Conservation (phyloP, 2,888 invertebrate genomes). For the Steinernema hermaphroditum region DNA sequence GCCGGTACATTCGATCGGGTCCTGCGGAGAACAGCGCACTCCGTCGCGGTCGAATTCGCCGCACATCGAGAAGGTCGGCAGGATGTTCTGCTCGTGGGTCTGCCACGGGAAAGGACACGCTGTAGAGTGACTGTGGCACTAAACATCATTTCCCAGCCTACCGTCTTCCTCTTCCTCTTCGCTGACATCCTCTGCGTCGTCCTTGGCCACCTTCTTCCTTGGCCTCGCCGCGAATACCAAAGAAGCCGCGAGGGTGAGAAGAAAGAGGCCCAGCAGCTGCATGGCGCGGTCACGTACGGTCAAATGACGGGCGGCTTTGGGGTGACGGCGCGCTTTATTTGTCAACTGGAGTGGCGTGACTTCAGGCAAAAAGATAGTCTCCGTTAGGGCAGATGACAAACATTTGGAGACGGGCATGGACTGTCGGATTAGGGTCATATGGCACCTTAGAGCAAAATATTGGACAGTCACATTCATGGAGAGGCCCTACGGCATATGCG, state of each 20-base stretch:
- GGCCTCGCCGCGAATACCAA: slow-evolving; percentile 21
- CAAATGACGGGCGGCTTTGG: slow-evolving; percentile 37
- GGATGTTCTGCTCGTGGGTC: slow-evolving; percentile 57
- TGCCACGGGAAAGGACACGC: slow-evolving; percentile 59
- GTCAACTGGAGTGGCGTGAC: slow-evolving; percentile 17
- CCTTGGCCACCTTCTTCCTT: neutral
- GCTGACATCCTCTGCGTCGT: slow-evolving; percentile 1
- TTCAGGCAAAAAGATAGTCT: slow-evolving; percentile 12
- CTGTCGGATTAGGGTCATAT: too few species aligned
- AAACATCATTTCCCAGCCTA: neutral
- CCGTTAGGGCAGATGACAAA: neutral
- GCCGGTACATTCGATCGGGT: slow-evolving; percentile 58
- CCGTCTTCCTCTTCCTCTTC: slow-evolving; percentile 35
- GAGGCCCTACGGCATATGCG: too few species aligned
- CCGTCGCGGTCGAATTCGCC: slow-evolving; percentile 51
- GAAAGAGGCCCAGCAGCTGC: slow-evolving; percentile 33
- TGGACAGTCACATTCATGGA: too few species aligned
- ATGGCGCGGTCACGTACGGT: slow-evolving; percentile 39
- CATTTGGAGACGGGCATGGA: too few species aligned
- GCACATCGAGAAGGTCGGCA: slow-evolving; percentile 54
- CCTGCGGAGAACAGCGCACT: slow-evolving; percentile 54
- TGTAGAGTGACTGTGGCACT: slow-evolving; percentile 35
- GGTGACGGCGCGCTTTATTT: slow-evolving; percentile 3
- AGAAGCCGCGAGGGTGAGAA: slow-evolving; percentile 18
- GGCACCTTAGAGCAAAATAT: too few species aligned